Conservation (phyloP, 2,797 vertebrate genomes). For the Apogon talboti region DNA sequence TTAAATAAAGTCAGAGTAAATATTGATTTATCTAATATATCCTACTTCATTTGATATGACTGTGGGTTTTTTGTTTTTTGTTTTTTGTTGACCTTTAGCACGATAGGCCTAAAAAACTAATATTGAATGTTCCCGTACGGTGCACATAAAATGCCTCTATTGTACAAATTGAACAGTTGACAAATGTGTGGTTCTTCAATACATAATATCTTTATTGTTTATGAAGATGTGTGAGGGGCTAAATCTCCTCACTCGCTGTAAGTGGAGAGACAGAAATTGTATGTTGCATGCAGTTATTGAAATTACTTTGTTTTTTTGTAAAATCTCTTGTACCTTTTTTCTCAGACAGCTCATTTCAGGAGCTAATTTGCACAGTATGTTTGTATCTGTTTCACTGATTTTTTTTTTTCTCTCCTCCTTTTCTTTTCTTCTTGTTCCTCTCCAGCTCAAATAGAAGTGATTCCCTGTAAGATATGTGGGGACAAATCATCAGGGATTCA, state of each 20-base stretch:
- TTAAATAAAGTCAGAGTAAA: constrained; percentile 13
- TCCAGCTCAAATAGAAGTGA: constrained; percentile 94
- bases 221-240: neutral
- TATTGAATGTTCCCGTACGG: constrained; percentile 20
- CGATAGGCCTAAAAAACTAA: constrained; percentile 30
- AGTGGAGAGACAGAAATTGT: no score
- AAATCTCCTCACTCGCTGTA: neutral
- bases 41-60: constrained; percentile 22
- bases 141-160: neutral
- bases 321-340: no score
- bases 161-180: neutral
- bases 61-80: constrained; percentile 3
- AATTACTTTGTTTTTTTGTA: no score
- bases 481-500: constrained; percentile 96
- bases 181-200: constrained; percentile 12
- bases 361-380: neutral
- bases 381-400: neutral
- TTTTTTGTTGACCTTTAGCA: constrained; percentile 28
- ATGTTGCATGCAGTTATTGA: no score
- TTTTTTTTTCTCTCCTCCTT: neutral
- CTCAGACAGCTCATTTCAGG: no score
- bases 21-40: constrained; percentile 22
- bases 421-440: constrained; percentile 19
- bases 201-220: constrained; percentile 4
- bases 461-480: constrained; percentile 95